Base-by-base conservation (phyloP, 2,113 vertebrate species). In the Pheucticus melanocephalus region DNA sequence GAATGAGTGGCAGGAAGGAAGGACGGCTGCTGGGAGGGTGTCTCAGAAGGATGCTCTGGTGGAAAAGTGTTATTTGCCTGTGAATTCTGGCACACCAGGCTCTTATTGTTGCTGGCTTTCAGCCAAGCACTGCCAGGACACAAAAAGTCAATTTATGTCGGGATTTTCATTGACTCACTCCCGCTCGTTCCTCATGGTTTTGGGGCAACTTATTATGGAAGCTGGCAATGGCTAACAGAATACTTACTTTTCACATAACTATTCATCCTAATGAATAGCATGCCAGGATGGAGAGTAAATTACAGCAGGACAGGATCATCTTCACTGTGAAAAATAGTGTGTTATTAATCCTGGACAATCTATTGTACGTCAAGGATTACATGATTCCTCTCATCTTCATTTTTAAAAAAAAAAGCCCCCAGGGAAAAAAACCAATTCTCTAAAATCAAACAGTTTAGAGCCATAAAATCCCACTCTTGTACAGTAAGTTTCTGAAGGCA, bases 41-140 rank as follows among this genome's bases (percentile, higher is more conserved):
- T 80, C 90, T 83, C 27, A 0, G 51, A 95, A 87, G 93, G 95
- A 95, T 86, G 89, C 83, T 59, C 44, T 3, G 31, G 82, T 83
- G 88, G 89, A 91, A 54, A 96, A 95, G 86, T 53, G 87, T 82
- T 91, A 90, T 95, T 95, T 97, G 94, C 94, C 82, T 79, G 89
- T 63, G 92, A 94, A 91, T 95, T 88, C 91, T 93, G 77, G 91
- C 81, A 76, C 3, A 5, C 53, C 2, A 0, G 70, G 68, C 63
- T 91, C 94, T 90, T 96, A 94, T 75, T 95, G 84, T 73, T 2
- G 6, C 85, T 97, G 97, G 97, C 94, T 56, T 40, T 18, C 72
- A 81, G 97, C 94, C 96, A 96, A 75, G 91, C 63, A 22, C 89
- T 90, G 61, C 90, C 78, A 88, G 72, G 65, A 89, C 94, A 95